Conservation (phyloP, 2,797 vertebrate species). For the Galago senegalensis region DNA sequence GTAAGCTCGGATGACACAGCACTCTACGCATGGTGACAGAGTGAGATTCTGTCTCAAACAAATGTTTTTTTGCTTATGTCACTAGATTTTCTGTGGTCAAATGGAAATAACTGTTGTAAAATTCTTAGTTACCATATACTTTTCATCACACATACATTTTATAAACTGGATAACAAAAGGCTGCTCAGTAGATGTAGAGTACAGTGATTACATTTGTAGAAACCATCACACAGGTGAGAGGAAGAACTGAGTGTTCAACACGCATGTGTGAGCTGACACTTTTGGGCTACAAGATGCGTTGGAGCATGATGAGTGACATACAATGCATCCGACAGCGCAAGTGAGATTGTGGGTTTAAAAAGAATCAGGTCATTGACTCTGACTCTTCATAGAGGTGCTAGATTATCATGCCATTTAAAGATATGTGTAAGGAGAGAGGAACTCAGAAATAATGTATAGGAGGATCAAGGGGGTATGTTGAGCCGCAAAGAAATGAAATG, state of each 20-base stretch:
- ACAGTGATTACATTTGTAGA: neutral
- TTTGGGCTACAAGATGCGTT: neutral
- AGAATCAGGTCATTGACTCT: slow-evolving; percentile 8
- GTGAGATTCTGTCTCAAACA: too few species aligned
- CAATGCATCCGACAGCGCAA: neutral
- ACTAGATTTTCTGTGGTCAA: slow-evolving; percentile 22
- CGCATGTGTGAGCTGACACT: neutral
- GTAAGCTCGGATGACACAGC: too few species aligned
- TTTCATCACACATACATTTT: slow-evolving; percentile 4
- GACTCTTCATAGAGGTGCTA: neutral
- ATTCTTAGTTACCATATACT: neutral
- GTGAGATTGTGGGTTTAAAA: neutral
- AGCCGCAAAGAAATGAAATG: slow-evolving; percentile 43
- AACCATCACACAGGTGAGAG: slow-evolving; percentile 23
- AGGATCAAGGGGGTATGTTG: neutral
- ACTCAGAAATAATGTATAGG: neutral
- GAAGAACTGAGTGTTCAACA: neutral
- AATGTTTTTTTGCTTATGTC: neutral
- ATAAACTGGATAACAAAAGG: neutral
- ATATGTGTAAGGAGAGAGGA: slow-evolving; percentile 5
- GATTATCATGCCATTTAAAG: neutral
- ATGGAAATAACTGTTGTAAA: slow-evolving; percentile 7
- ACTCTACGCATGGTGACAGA: too few species aligned
- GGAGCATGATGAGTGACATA: neutral
- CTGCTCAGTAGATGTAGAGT: neutral